Evolutionary conservation across 2,797 vertebrate genomes (phyloP).

Genomic region (Parotocinclus haroldoi): DNA sequence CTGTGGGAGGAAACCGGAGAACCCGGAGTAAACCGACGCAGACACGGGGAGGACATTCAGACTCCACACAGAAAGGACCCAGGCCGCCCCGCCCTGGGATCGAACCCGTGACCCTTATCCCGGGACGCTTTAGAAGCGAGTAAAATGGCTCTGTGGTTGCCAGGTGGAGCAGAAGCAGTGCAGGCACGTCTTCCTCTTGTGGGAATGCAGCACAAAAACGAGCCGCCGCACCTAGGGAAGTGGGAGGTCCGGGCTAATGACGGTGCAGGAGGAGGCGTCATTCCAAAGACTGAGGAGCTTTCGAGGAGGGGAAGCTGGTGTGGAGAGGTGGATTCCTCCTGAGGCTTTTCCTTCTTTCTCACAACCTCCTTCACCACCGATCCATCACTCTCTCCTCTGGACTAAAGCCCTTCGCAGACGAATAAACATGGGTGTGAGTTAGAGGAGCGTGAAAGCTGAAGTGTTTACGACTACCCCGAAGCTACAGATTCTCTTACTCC

Average conservation of each 20-base stretch:
- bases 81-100: too few relatives aligned
- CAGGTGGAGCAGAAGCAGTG: too few relatives aligned
- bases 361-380: constrained; percentile 46
- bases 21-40: too few relatives aligned
- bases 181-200: too few relatives aligned
- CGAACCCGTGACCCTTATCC: too few relatives aligned
- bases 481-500: constrained; percentile 70
- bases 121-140: too few relatives aligned
- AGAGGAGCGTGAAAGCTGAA: constrained; percentile 9
- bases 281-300: constrained; percentile 55
- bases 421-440: constrained; percentile 1
- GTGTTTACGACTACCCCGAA: constrained; percentile 68
- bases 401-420: neutral
- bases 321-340: constrained; percentile 57
- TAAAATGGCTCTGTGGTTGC: too few relatives aligned
- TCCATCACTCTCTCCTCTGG: constrained; percentile 8
- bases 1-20: too few relatives aligned
- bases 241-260: constrained; percentile 59
- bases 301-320: neutral
- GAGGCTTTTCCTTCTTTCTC: constrained; percentile 53
- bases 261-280: constrained; percentile 57
- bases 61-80: too few relatives aligned
- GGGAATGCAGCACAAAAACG: too few relatives aligned
- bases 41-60: too few relatives aligned
- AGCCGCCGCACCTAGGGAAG: constrained; percentile 4